Conservation (phyloP, 2,797 vertebrate genomes). For the Cephalopachus bancanus region DNA sequence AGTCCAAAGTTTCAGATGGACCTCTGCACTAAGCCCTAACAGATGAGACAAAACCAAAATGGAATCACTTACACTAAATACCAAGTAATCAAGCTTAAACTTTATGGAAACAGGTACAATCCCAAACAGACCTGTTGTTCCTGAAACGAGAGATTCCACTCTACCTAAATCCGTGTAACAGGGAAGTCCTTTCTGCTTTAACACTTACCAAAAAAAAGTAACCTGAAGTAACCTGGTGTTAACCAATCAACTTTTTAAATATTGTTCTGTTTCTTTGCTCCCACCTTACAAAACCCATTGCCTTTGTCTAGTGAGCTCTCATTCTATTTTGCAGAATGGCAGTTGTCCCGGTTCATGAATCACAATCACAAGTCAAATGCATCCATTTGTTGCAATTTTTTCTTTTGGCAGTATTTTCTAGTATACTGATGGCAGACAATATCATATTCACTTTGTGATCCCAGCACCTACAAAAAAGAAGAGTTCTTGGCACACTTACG, state of each 20-base stretch:
- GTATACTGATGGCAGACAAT: not conserved
- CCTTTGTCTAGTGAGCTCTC: not conserved
- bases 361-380: not conserved
- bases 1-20: not conserved
- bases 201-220: not conserved
- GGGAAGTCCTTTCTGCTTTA: not conserved
- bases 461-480: not conserved
- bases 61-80: not conserved
- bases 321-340: not conserved
- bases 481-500: not conserved
- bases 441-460: not conserved
- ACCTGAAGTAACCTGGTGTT: not conserved
- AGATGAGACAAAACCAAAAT: not conserved
- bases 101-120: not conserved
- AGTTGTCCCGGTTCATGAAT: not conserved
- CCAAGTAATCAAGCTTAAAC: not conserved
- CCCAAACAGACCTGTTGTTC: not conserved
- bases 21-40: not conserved
- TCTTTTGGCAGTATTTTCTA: not conserved
- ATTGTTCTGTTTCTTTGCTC: not conserved
- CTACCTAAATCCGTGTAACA: not conserved
- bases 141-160: not conserved
- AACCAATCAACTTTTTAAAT: not conserved
- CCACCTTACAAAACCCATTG: not conserved
- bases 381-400: not conserved